Evolutionary conservation across 2,888 invertebrate genomes (phyloP).

Genomic region (Archips xylosteana): DNA sequence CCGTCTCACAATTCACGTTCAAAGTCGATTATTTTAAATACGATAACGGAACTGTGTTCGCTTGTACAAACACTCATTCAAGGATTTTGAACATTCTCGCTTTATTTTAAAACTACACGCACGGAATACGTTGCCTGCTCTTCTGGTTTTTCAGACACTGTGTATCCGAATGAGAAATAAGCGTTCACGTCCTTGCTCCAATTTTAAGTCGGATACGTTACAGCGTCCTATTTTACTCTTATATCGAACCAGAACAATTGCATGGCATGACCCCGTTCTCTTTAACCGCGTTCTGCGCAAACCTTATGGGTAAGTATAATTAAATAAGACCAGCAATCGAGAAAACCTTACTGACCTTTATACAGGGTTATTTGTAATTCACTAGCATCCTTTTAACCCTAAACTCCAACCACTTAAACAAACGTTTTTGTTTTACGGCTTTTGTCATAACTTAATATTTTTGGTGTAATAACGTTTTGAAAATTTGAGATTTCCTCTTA

Average conservation of each 20-base stretch:
- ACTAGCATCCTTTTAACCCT: no score
- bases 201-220: slow-evolving; percentile 59
- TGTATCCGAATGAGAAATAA: slow-evolving; percentile 24
- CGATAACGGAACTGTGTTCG: slow-evolving; percentile 50
- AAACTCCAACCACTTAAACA: no score
- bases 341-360: slow-evolving; percentile 48
- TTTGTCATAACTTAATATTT: no score
- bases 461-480: no score
- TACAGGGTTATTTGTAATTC: no score
- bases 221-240: slow-evolving; percentile 63
- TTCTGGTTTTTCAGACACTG: slow-evolving; percentile 12
- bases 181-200: slow-evolving; percentile 57
- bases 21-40: slow-evolving; percentile 75
- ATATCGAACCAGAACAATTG: slow-evolving; percentile 65
- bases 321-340: slow-evolving; percentile 40
- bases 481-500: no score
- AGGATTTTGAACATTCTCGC: slow-evolving; percentile 47
- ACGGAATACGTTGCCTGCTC: slow-evolving; percentile 4
- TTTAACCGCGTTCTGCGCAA: slow-evolving; percentile 46
- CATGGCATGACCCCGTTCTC: slow-evolving; percentile 71
- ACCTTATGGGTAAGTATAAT: slow-evolving; percentile 52
- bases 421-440: no score
- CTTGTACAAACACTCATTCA: slow-evolving; percentile 55
- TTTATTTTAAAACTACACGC: slow-evolving; percentile 22
- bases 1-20: slow-evolving; percentile 72